These are phyloP conservation scores for Tenthredo livida DNA, from an alignment of 2,888 invertebrate species.

Conservation along the genomic window DNA sequence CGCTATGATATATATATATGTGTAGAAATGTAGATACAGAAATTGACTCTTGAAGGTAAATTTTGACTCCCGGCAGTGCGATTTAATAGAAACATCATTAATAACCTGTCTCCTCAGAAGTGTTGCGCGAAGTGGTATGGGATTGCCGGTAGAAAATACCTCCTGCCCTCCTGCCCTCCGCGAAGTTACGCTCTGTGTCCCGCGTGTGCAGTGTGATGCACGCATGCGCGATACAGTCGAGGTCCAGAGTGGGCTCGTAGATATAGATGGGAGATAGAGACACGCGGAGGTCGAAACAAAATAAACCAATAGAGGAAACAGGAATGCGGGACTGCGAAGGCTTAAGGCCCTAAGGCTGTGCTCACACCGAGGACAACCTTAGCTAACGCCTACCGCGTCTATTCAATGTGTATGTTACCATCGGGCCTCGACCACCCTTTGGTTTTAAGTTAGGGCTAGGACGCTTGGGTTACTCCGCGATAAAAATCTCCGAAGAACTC, in stretches of 20 bases:
- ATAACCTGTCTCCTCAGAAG: slow-evolving; percentile 53
- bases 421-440: slow-evolving; percentile 40
- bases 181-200: slow-evolving; percentile 57
- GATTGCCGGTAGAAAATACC: slow-evolving; percentile 30
- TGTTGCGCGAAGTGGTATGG: slow-evolving; percentile 52
- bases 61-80: slow-evolving; percentile 13
- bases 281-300: slow-evolving; percentile 62
- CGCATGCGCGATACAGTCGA: slow-evolving; percentile 59
- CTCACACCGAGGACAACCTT: slow-evolving; percentile 51
- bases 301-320: slow-evolving; percentile 65
- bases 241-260: slow-evolving; percentile 54
- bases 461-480: slow-evolving; percentile 45
- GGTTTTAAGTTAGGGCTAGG: slow-evolving; percentile 10
- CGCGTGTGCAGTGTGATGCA: slow-evolving; percentile 57
- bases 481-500: slow-evolving; percentile 36
- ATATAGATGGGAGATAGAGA: slow-evolving; percentile 66
- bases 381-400: slow-evolving; percentile 43
- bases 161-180: slow-evolving; percentile 27
- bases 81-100: slow-evolving; percentile 54
- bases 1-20: not conserved
- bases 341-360: slow-evolving; percentile 48
- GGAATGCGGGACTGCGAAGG: slow-evolving; percentile 62
- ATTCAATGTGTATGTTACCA: slow-evolving; percentile 16
- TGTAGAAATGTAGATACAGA: not conserved
- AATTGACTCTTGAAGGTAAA: slow-evolving; percentile 24